phyloP scores from a whole-genome alignment of 2,113 vertebrate genomes.

The Ictidomys tridecemlineatus region DNA sequence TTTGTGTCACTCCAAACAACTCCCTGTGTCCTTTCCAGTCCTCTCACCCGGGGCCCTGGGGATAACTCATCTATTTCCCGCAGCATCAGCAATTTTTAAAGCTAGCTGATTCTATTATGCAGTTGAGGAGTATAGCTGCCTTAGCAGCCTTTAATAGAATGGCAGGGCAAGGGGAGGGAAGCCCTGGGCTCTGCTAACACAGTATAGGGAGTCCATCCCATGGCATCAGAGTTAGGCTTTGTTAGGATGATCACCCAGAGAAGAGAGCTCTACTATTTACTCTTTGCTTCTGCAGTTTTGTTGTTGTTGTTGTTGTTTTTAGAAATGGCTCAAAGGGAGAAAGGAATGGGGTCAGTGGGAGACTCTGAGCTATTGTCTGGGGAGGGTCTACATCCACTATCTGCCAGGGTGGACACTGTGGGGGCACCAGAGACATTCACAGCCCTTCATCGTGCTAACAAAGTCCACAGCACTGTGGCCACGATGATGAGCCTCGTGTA shows the following conservation, averaged over 20 bases:
- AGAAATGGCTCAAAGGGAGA: background rate
- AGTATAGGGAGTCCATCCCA: background rate
- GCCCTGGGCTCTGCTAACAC: background rate
- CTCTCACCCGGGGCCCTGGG: accelerated
- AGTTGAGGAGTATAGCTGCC: background rate
- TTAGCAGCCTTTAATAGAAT: background rate
- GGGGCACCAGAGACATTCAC: background rate
- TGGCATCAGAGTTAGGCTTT: background rate
- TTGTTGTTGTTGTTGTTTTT: background rate
- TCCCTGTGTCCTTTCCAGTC: background rate
- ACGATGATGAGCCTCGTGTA: background rate
- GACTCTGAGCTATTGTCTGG: background rate
- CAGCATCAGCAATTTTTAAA: background rate
- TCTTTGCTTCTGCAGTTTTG: background rate
- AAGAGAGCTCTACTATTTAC: background rate
- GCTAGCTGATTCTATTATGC: background rate
- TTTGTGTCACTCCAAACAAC: background rate
- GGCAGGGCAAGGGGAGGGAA: background rate
- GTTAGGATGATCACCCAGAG: background rate
- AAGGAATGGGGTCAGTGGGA: background rate
- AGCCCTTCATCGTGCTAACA: background rate
- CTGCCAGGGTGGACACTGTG: background rate
- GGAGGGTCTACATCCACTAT: no score
- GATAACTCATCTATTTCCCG: background rate
- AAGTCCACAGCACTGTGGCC: background rate